phyloP scores from a whole-genome alignment of 2,113 vertebrate genomes.

The Eulemur macaco region DNA sequence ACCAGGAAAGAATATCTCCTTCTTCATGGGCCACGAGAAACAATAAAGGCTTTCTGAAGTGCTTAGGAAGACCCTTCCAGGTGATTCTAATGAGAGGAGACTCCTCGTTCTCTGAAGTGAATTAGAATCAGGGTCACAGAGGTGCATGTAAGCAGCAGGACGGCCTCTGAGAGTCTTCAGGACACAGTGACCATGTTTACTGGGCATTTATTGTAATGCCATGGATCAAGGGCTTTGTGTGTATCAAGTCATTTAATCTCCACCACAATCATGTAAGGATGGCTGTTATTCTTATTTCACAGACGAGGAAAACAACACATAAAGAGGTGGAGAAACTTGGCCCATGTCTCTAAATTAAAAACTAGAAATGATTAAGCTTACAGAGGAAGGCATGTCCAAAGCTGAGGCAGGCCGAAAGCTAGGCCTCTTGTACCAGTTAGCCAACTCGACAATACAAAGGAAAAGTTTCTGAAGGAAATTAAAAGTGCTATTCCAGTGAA shows the following conservation, averaged over 20 bases:
- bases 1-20: not conserved
- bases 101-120: not conserved
- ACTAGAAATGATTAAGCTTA: no score
- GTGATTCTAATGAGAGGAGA: not conserved
- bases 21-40: not conserved
- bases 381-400: no score
- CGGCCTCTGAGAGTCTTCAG: not conserved
- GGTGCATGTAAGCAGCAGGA: not conserved
- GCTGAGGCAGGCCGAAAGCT: no score
- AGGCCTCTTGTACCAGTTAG: no score
- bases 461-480: no score
- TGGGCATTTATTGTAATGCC: not conserved
- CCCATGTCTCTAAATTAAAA: no score
- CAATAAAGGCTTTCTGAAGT: not conserved
- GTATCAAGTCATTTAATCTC: not conserved
- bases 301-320: no score
- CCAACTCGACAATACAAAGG: no score
- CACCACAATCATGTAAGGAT: not conserved
- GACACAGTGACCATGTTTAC: not conserved
- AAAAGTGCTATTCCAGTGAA: no score
- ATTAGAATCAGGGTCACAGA: not conserved
- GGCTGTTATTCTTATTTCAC: constrained; percentile 13
- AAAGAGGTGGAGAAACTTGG: no score
- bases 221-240: not conserved
- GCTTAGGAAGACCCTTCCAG: not conserved